These are phyloP conservation scores for Armadillidium nasatum DNA, from an alignment of 1,140 invertebrate species.

Conservation along the genomic window DNA sequence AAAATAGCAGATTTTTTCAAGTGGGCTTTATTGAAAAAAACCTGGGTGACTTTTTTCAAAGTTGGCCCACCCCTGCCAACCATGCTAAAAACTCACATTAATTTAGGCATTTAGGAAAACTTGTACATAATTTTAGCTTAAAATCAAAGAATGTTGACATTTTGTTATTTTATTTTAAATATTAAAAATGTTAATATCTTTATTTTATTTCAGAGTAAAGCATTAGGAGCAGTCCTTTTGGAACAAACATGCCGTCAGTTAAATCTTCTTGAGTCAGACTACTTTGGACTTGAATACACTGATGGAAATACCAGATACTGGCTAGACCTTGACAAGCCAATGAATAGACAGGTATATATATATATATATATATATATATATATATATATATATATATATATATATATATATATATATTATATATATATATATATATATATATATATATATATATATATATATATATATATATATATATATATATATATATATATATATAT, in stretches of 20 bases:
- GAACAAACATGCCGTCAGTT: constrained; percentile 94
- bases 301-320: constrained; percentile 80
- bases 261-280: constrained; percentile 93
- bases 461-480: not conserved
- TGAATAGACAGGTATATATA: constrained; percentile 85
- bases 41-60: no score
- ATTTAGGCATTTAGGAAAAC: no score
- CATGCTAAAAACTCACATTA: no score
- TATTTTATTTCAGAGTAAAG: constrained; percentile 77
- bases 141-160: no score
- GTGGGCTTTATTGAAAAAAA: no score
- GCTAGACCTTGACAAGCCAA: constrained; percentile 94
- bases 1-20: no score
- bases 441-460: constrained; percentile 14
- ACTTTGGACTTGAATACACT: constrained; percentile 94
- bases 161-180: no score
- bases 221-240: constrained; percentile 83
- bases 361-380: constrained; percentile 54
- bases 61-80: no score
- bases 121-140: no score
- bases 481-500: no score
- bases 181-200: no score
- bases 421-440: constrained; percentile 16
- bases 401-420: not conserved
- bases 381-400: not conserved